Conservation (phyloP, 2,888 invertebrate species). For the Hirtodrosophila duncani region DNA sequence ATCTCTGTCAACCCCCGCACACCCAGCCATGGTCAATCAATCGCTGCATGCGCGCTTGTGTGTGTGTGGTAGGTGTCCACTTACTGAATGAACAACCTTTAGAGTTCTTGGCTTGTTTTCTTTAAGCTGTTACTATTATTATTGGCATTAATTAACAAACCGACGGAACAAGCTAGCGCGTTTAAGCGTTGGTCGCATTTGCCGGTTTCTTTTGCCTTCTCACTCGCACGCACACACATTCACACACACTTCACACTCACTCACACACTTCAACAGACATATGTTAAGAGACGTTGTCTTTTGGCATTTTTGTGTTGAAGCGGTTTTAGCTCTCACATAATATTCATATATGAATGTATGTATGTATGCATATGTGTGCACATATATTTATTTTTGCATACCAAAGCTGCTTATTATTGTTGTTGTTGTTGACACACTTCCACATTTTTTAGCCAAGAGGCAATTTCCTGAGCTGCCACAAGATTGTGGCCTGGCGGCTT, state of each 20-base stretch:
- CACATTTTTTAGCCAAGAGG: slow-evolving; percentile 6
- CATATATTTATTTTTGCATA: slow-evolving; percentile 8
- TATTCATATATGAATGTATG: slow-evolving; percentile 19
- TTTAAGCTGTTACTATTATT: slow-evolving; percentile 39
- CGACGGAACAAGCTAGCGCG: slow-evolving; percentile 24
- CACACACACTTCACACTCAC: background rate
- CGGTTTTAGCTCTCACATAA: slow-evolving; percentile 24
- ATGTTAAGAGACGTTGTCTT: too few relatives aligned
- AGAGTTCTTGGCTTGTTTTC: slow-evolving; percentile 48
- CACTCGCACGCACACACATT: slow-evolving; percentile 1
- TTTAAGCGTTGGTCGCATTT: slow-evolving; percentile 3
- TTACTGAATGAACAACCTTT: slow-evolving; percentile 19
- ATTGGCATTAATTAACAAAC: slow-evolving; percentile 39
- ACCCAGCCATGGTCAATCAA: slow-evolving; percentile 22
- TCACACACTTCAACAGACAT: too few relatives aligned
- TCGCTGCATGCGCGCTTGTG: slow-evolving; percentile 7
- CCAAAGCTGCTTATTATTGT: slow-evolving; percentile 17
- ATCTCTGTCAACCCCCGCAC: slow-evolving; percentile 59
- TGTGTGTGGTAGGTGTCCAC: slow-evolving; percentile 28
- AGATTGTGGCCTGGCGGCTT: too few relatives aligned
- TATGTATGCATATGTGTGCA: slow-evolving; percentile 2
- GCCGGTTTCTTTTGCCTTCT: slow-evolving; percentile 20
- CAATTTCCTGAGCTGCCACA: too few relatives aligned
- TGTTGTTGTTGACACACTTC: slow-evolving; percentile 33
- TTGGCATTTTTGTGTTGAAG: slow-evolving; percentile 1